A percentile compares a stretch with the other conserved stretches of the same genome.
Evolutionary conservation across 2,113 vertebrate genomes (phyloP).

Genomic region (Corythoichthys intestinalis): DNA sequence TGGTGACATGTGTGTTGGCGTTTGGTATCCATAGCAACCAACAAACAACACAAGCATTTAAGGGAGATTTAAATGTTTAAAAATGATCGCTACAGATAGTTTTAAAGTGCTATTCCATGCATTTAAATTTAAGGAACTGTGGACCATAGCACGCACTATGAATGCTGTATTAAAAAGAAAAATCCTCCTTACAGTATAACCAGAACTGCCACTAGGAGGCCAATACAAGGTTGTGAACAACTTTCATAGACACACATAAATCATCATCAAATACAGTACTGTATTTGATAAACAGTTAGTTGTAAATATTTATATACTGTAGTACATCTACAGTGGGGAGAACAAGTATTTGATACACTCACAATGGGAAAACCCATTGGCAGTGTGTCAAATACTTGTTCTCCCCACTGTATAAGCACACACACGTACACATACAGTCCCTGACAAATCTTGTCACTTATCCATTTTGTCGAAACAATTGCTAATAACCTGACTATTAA

Average conservation of each 20-base stretch:
- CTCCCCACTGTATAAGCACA: too few species aligned
- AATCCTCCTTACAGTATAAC: not conserved
- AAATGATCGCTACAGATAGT: not conserved
- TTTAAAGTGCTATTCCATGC: not conserved
- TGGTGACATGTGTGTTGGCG: not conserved
- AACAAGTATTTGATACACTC: too few species aligned
- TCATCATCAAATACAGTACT: too few species aligned
- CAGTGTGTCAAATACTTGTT: too few species aligned
- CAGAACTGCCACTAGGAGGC: not conserved
- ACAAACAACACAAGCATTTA: not conserved
- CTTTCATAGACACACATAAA: not conserved
- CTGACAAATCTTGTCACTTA: too few species aligned
- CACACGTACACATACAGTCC: too few species aligned
- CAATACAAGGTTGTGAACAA: not conserved
- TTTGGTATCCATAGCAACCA: conserved; percentile 41
- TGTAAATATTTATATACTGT: too few species aligned
- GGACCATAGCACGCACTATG: not conserved
- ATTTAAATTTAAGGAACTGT: not conserved
- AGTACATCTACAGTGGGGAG: too few species aligned
- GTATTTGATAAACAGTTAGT: too few species aligned
- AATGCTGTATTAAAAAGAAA: not conserved
- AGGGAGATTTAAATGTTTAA: not conserved
- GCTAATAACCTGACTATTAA: too few species aligned
- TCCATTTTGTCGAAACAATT: too few species aligned
- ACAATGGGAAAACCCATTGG: too few species aligned